A percentile compares a stretch with the other conserved stretches of the same genome.
Evolutionary conservation across 2,888 invertebrate genomes (phyloP).

Genomic region (Lapara coniferarum): DNA sequence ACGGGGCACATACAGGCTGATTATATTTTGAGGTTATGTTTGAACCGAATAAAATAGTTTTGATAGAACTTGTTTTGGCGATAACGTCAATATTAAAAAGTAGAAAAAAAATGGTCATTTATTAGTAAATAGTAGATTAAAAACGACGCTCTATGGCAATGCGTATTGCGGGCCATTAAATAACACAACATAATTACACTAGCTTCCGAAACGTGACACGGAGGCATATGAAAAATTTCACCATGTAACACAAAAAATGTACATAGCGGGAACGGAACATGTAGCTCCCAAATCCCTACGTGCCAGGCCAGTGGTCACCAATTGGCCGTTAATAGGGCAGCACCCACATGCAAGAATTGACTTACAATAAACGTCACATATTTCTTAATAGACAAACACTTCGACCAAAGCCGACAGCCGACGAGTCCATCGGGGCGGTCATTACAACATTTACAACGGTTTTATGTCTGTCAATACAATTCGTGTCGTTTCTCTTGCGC

Average conservation of each 20-base stretch:
- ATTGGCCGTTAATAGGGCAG: constrained; percentile 69
- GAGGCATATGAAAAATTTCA: background rate
- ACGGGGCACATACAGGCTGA: background rate
- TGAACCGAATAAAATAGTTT: no score
- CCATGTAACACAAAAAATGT: constrained; percentile 12
- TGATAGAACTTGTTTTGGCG: no score
- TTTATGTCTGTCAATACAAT: constrained; percentile 31
- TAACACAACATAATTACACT: background rate
- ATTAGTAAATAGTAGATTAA: no score
- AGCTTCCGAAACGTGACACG: background rate
- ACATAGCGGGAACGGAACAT: background rate
- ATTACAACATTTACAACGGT: constrained; percentile 33
- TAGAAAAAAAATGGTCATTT: no score
- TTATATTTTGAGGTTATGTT: no score
- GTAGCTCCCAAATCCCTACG: constrained; percentile 23
- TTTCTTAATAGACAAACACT: constrained; percentile 72
- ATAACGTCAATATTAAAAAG: no score
- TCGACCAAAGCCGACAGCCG: constrained; percentile 44
- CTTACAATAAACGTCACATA: constrained; percentile 80
- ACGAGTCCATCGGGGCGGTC: constrained; percentile 35
- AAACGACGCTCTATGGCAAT: no score
- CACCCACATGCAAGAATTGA: constrained; percentile 79
- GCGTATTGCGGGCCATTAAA: background rate
- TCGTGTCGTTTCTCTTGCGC: constrained; percentile 31
- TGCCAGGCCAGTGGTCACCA: constrained; percentile 52